Evolutionary conservation across 2,797 vertebrate species (phyloP).

Genomic region (Trachops cirrhosus): DNA sequence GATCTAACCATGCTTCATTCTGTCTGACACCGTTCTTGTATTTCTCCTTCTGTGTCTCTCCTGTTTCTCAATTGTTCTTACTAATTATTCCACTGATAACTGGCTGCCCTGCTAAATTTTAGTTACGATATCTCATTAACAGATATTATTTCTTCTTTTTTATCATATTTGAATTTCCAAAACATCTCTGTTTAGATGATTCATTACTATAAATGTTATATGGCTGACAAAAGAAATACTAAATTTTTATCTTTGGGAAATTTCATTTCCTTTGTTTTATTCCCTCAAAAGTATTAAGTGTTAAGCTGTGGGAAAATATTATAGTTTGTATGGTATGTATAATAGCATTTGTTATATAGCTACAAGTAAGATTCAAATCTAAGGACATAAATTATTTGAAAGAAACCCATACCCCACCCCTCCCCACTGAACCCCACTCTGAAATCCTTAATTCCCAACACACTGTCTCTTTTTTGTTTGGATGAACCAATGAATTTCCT

Average conservation of each 20-base stretch:
- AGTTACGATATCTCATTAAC: background rate
- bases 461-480: background rate
- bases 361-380: background rate
- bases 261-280: conserved; percentile 47
- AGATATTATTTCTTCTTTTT: background rate
- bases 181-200: background rate
- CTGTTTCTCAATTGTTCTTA: background rate
- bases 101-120: background rate
- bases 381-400: background rate
- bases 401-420: background rate
- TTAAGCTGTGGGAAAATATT: background rate
- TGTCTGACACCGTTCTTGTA: background rate
- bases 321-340: background rate
- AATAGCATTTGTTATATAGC: background rate
- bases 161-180: background rate
- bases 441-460: background rate
- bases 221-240: background rate
- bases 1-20: background rate
- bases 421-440: background rate
- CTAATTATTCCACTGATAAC: background rate
- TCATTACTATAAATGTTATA: background rate
- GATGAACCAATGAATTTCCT: background rate
- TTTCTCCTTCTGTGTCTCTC: background rate
- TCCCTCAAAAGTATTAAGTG: background rate
- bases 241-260: conserved; percentile 1